These are phyloP conservation scores for Drosophila gaucha DNA, from an alignment of 2,888 invertebrate species.

Conservation along the genomic window DNA sequence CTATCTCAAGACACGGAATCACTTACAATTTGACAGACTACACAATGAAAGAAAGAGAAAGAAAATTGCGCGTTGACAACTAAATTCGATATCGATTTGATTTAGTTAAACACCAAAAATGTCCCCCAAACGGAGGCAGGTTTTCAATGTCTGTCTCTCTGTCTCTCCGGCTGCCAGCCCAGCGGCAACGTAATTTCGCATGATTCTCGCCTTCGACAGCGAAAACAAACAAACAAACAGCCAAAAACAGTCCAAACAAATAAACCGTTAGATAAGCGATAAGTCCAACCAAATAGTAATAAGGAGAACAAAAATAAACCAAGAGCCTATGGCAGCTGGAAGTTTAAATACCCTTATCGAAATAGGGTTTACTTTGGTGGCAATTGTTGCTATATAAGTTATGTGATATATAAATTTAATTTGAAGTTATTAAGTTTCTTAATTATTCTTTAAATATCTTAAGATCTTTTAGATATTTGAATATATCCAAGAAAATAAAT, in stretches of 20 bases:
- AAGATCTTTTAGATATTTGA: no score
- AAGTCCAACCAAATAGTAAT: slow-evolving; percentile 29
- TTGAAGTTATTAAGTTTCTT: no score
- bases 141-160: not conserved
- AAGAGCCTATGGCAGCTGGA: not conserved
- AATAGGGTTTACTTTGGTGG: no score
- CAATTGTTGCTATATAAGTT: rapidly evolving
- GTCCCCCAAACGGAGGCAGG: slow-evolving; percentile 18
- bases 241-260: slow-evolving; percentile 54
- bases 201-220: slow-evolving; percentile 75
- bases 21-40: slow-evolving; percentile 67
- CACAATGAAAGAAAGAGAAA: not conserved
- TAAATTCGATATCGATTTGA: slow-evolving; percentile 80
- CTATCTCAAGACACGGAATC: slow-evolving; percentile 34
- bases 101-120: slow-evolving; percentile 76
- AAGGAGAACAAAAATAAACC: not conserved
- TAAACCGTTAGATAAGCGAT: slow-evolving; percentile 55
- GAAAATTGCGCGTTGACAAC: slow-evolving; percentile 65
- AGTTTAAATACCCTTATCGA: slow-evolving; percentile 2
- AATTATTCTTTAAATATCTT: no score
- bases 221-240: slow-evolving; percentile 74
- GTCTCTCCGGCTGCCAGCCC: not conserved
- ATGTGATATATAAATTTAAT: no score
- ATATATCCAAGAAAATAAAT: no score
- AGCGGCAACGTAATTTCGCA: slow-evolving; percentile 61